Conservation (phyloP, 92 coral and sea anemone genomes). For the Anthopleura xanthogrammica region DNA sequence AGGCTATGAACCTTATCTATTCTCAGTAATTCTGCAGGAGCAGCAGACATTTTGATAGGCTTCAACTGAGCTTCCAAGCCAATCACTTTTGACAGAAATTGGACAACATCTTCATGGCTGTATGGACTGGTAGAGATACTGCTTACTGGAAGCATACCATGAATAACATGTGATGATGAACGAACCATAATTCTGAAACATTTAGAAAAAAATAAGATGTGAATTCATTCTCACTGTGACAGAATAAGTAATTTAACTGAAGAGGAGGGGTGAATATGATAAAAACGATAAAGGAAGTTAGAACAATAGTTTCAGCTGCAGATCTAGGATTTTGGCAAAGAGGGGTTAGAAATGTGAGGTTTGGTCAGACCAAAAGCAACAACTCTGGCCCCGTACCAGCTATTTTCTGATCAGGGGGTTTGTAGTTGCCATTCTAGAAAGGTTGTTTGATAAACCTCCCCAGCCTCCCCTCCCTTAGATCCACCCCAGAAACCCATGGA, state of each 20-base stretch:
- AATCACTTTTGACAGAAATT: conserved; percentile 57
- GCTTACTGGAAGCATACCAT: conserved; percentile 72
- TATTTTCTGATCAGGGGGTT: too few species aligned
- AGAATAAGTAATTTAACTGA: too few species aligned
- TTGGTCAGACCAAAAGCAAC: too few species aligned
- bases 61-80: conserved; percentile 53
- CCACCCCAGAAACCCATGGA: too few species aligned
- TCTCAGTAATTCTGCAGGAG: conserved; percentile 78
- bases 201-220: neutral
- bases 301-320: neutral
- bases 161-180: conserved; percentile 65
- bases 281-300: neutral
- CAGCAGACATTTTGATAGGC: conserved; percentile 62
- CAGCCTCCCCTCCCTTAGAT: too few species aligned
- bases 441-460: too few species aligned
- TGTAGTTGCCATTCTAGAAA: too few species aligned
- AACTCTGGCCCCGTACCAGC: too few species aligned
- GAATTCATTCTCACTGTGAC: neutral
- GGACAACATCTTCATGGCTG: conserved; percentile 71
- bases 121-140: conserved; percentile 53
- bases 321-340: too few species aligned
- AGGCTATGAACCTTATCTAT: conserved; percentile 71
- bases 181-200: conserved; percentile 80
- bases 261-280: neutral
- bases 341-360: too few species aligned